Evolutionary conservation across 2,888 invertebrate species (phyloP).

Genomic region (Phortica okadai): DNA sequence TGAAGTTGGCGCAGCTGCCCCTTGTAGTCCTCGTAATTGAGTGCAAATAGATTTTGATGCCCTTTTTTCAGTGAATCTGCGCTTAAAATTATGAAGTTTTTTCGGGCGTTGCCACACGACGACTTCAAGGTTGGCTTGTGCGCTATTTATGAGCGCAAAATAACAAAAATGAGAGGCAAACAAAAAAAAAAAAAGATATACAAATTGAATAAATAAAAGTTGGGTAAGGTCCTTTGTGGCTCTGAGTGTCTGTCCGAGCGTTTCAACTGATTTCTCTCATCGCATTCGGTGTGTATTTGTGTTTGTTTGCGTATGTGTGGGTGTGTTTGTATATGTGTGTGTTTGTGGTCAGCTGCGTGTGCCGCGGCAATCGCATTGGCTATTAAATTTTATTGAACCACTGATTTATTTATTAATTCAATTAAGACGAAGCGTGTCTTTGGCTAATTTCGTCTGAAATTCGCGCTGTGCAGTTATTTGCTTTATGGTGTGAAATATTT

Average conservation of each 20-base stretch:
- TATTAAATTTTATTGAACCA: constrained; percentile 68
- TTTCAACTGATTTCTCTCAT: too few species aligned
- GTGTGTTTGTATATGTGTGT: constrained; percentile 30
- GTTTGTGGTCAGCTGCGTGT: constrained; percentile 54
- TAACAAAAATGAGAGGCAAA: background rate
- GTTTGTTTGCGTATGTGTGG: constrained; percentile 25
- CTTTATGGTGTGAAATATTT: constrained; percentile 8
- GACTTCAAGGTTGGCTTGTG: background rate
- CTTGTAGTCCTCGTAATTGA: constrained; percentile 4
- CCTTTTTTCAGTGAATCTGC: constrained; percentile 27
- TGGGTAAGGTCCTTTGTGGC: constrained; percentile 30
- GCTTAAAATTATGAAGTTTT: constrained; percentile 12
- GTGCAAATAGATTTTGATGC: constrained; percentile 21
- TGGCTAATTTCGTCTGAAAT: background rate
- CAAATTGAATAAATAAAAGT: background rate
- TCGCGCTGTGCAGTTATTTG: background rate
- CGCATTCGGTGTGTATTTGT: too few species aligned
- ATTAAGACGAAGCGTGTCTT: constrained; percentile 10
- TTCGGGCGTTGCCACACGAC: background rate
- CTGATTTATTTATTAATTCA: constrained; percentile 56
- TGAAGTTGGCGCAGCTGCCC: background rate
- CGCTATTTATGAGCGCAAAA: background rate
- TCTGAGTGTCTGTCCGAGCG: constrained; percentile 29
- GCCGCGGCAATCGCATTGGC: constrained; percentile 61
- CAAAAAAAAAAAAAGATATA: background rate